phyloP scores from a whole-genome alignment of 2,888 invertebrate species.

The Calameuta filiformis region DNA sequence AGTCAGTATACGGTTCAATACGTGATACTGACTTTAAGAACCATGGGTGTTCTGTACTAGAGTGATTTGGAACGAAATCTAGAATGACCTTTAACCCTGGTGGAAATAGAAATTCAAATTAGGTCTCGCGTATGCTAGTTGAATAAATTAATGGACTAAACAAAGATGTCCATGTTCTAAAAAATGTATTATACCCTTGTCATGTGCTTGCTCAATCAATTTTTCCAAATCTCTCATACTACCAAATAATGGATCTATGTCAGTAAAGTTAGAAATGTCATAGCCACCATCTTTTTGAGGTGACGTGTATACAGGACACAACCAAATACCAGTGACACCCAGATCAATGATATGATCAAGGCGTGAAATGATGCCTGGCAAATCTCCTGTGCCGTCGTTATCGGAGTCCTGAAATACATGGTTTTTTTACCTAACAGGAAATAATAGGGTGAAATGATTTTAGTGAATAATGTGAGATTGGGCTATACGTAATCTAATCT shows the following conservation, averaged over 20 bases:
- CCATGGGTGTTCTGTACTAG: constrained; percentile 83
- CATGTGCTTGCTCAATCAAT: constrained; percentile 67
- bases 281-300: constrained; percentile 85
- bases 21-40: constrained; percentile 74
- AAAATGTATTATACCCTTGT: constrained; percentile 31
- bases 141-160: neutral
- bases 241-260: constrained; percentile 78
- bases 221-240: constrained; percentile 77
- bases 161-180: neutral
- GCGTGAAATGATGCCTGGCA: constrained; percentile 71
- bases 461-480: neutral
- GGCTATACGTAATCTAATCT: neutral
- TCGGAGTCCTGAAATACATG: neutral
- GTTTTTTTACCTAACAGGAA: neutral
- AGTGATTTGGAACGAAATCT: constrained; percentile 79
- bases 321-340: constrained; percentile 76
- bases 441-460: neutral
- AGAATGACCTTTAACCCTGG: constrained; percentile 66
- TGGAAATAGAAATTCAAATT: neutral
- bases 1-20: constrained; percentile 76
- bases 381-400: constrained; percentile 43
- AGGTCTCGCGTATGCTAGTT: neutral
- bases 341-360: constrained; percentile 75
- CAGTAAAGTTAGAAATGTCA: constrained; percentile 77
- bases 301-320: constrained; percentile 74